These are phyloP conservation scores for Amia ocellicauda DNA, from an alignment of 2,113 vertebrate species.

Conservation along the genomic window DNA sequence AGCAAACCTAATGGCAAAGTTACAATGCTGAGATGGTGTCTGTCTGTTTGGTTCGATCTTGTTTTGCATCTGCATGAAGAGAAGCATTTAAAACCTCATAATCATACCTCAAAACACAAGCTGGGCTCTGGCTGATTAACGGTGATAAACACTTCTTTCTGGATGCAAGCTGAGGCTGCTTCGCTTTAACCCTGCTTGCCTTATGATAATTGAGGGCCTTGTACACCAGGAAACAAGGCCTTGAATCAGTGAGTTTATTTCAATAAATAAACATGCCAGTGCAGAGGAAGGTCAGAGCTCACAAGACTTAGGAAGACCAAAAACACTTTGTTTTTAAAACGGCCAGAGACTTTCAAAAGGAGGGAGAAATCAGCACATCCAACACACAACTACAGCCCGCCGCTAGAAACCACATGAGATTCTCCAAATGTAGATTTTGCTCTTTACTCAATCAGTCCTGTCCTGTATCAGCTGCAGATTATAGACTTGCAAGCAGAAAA, in stretches of 20 bases:
- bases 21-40: not conserved
- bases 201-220: conserved; percentile 50
- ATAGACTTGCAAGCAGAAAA: too few relatives aligned
- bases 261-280: conserved; percentile 56
- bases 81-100: too few relatives aligned
- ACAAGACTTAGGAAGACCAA: conserved; percentile 3
- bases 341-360: not conserved
- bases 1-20: not conserved
- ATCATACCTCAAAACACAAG: too few relatives aligned
- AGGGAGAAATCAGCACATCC: not conserved
- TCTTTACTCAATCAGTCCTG: too few relatives aligned
- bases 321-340: conserved; percentile 1
- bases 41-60: too few relatives aligned
- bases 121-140: conserved; percentile 14
- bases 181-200: conserved; percentile 35
- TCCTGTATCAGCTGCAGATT: too few relatives aligned
- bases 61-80: too few relatives aligned
- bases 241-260: conserved; percentile 57
- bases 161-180: conserved; percentile 2
- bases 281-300: conserved; percentile 39
- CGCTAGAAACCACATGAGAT: too few relatives aligned
- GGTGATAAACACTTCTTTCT: conserved; percentile 26
- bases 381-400: too few relatives aligned
- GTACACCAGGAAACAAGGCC: conserved; percentile 42
- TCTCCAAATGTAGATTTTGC: too few relatives aligned